Base-by-base conservation (phyloP, 2,888 invertebrate species). In the Empis stercorea region DNA sequence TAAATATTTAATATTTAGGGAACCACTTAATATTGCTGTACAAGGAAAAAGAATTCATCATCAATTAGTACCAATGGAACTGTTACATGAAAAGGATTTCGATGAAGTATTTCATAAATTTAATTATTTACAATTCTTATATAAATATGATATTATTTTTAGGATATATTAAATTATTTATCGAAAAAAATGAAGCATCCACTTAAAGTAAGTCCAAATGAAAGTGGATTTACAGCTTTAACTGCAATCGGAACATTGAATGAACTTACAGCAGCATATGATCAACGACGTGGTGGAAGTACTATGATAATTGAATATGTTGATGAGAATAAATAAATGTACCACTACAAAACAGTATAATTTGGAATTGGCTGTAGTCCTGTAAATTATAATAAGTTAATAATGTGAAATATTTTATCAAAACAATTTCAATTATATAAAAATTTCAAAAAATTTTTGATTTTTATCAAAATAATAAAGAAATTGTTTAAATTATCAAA, bases 11-110 rank as follows among this genome's bases (percentile, higher is more conserved):
- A 74, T 83, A 63, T 77, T 82, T 50, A 77, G 76, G 9, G 72
- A 76, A 39, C 70, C 76, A 10, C 70, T 93, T 30, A 71, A 78
- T 34, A 71, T 79, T 43, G 79, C 87, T 0, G 75, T 91, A 45
- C 78, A 81, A 56, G 73, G 76, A 4, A 77, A 78, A 1, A 75
- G 93, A 43, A 61, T 94, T 9, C 94, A 95, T 68, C 93, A 95
- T 64, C 94, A 95, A 64, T 76, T 93, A 47, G 70, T 80, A 42
- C 89, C 89, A 0, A 84, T 85, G 78, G 68, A 71, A 48, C 65
- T 87, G 1, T 73, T 79, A 48, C 76, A 81, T 54, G 88, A 89
- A 61, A 58, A 64, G 1, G 76, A 15, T 7, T 27, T 27, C 23
- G 23, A 27, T 27, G 9, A 27, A 27, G 23, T 27, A 27, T 27